Conservation (phyloP, 2,113 vertebrate genomes). For the Narcine bancroftii region DNA sequence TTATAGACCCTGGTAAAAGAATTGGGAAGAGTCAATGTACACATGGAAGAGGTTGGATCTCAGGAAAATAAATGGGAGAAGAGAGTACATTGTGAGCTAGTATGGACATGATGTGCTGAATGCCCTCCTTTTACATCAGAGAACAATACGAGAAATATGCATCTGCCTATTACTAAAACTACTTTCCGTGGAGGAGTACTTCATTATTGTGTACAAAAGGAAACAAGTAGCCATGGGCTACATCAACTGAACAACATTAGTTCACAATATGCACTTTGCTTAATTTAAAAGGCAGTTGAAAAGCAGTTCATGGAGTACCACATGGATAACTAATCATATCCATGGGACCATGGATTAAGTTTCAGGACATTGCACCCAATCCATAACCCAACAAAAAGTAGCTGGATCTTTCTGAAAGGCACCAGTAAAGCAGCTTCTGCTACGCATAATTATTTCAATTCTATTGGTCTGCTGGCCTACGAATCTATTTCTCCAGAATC, state of each 20-base stretch:
- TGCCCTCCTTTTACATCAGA: not conserved
- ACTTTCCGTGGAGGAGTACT: not conserved
- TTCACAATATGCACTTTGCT: not conserved
- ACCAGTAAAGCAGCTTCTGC: not conserved
- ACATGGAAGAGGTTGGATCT: too few relatives aligned
- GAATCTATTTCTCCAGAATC: not conserved
- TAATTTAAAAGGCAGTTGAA: not conserved
- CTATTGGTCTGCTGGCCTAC: not conserved
- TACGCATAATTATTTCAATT: not conserved
- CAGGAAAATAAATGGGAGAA: too few relatives aligned
- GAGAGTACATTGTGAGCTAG: too few relatives aligned
- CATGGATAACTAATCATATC: too few relatives aligned
- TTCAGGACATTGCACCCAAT: too few relatives aligned
- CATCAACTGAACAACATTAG: not conserved
- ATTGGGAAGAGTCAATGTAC: too few relatives aligned
- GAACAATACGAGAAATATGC: not conserved
- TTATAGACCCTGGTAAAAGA: too few relatives aligned
- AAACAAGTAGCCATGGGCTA: not conserved
- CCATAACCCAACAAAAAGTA: not conserved
- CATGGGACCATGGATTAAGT: too few relatives aligned
- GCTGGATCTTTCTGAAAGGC: not conserved
- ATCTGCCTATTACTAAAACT: not conserved
- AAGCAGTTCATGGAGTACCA: too few relatives aligned
- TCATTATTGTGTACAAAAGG: not conserved
- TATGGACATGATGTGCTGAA: too few relatives aligned